Base-by-base conservation (phyloP, 2,113 vertebrate genomes). In the Apus apus region DNA sequence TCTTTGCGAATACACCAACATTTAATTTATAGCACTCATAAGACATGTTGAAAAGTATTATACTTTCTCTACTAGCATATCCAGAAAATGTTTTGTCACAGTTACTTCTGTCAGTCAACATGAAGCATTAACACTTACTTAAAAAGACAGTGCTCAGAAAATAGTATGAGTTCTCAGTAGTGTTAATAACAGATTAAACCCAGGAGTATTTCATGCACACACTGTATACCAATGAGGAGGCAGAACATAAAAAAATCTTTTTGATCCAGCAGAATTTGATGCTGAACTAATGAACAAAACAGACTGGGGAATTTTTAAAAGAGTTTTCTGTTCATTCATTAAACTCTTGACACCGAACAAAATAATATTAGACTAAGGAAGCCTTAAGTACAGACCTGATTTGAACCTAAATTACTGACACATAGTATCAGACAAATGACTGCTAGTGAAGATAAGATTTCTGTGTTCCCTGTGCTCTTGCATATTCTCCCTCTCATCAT, bases 71-170 rank as follows among this genome's bases (percentile, higher is more conserved):
- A 48, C 13, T 23, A 94, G 18, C 38, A 76, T 60, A 75, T 71
- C 60, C 77, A 62, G 76, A 85, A 90, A 90, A 85, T 58, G 7
- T 81, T 96, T 83, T 77, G 83, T 61, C 70, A 88, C 51, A 48
- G 40, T 54, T 51, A 77, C 18, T 91, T 34, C 38, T 15, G 50
- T 70, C 29, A 92, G 16, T 87, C 48, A 94, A 25, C 20, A 45
- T 20, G 18, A 89, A 90, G 27, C 29, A 57, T 32, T 85, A 48
- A 67, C 54, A 23, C 14, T 79, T 58, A 66, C 18, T 85, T 68
- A 76, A 87, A 87, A 81, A 77, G 65, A 85, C 32, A 65, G 34
- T 23, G 30, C 43, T 87, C 29, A 53, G 74, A 56, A 85, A 60
- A 65, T 50, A n/a, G 25, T 46, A 21, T 2, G 5, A 67, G 6